These are phyloP conservation scores for Polietes domitor DNA, from an alignment of 2,888 invertebrate genomes.

Conservation along the genomic window DNA sequence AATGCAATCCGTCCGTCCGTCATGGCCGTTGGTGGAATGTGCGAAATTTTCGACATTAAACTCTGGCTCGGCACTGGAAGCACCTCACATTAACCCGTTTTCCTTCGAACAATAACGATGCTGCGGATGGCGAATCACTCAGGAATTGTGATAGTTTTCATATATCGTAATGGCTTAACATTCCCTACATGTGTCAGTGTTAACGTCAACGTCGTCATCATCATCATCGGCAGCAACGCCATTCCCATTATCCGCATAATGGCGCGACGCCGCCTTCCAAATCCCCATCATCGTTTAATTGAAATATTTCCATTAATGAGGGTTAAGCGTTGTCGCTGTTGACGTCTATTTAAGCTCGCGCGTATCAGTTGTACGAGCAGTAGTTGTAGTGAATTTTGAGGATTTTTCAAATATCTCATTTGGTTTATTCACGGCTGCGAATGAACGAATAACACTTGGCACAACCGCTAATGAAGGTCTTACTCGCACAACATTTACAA, in stretches of 20 bases:
- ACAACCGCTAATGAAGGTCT: constrained; percentile 60
- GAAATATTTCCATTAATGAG: constrained; percentile 62
- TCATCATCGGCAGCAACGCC: neutral
- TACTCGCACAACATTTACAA: neutral
- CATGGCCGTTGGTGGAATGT: neutral
- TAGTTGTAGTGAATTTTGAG: constrained; percentile 37
- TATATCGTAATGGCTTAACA: constrained; percentile 41
- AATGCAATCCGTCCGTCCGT: neutral
- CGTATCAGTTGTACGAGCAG: constrained; percentile 15
- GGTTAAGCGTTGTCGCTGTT: constrained; percentile 37
- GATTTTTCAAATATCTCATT: constrained; percentile 41
- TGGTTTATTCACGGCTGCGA: neutral
- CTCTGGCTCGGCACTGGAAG: neutral
- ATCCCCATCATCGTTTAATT: constrained; percentile 46
- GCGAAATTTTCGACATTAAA: neutral
- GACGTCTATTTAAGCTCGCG: neutral
- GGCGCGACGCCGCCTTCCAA: neutral
- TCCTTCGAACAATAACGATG: neutral
- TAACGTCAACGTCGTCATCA: neutral
- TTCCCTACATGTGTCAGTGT: constrained; percentile 23
- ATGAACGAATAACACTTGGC: constrained; percentile 11
- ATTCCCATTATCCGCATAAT: neutral
- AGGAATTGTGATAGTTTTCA: neutral
- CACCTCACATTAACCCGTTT: constrained; percentile 1
- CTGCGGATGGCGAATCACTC: neutral